Evolutionary conservation across 2,113 vertebrate species (phyloP).

Genomic region (Sterna hirundo): DNA sequence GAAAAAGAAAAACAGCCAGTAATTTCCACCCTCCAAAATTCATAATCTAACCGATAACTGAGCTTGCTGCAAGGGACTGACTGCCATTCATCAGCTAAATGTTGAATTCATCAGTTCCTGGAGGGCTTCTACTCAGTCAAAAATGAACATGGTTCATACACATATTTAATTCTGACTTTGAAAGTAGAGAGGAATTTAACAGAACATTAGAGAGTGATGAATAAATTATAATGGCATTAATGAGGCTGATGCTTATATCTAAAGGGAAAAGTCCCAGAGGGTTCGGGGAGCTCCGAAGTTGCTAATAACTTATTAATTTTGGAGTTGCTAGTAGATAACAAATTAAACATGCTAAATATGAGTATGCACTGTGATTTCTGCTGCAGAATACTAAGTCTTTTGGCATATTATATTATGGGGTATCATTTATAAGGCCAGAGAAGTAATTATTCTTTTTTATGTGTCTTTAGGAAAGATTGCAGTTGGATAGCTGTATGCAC

Average conservation of each 20-base stretch:
- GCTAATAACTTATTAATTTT: constrained; percentile 58
- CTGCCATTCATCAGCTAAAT: not conserved
- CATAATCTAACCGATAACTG: not conserved
- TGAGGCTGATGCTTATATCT: constrained; percentile 13
- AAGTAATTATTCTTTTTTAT: not conserved
- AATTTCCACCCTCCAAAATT: not conserved
- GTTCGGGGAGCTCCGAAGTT: not conserved
- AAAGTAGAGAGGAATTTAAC: constrained; percentile 34
- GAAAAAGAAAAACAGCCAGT: not conserved
- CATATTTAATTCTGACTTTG: constrained; percentile 30
- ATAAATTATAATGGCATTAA: constrained; percentile 56
- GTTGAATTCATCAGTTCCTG: not conserved
- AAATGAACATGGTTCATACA: constrained; percentile 21
- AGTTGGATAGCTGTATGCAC: not conserved
- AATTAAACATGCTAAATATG: constrained; percentile 29
- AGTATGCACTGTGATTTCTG: not conserved
- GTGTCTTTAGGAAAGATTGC: not conserved
- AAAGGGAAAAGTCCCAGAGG: constrained; percentile 38
- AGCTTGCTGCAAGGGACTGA: not conserved
- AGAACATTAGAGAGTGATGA: constrained; percentile 54
- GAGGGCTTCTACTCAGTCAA: constrained; percentile 6
- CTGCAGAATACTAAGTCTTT: not conserved
- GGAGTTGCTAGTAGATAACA: constrained; percentile 42
- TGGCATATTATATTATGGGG: not conserved
- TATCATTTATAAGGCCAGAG: not conserved